Evolutionary conservation across 2,888 invertebrate species (phyloP).

Genomic region (Brachyptera putata): DNA sequence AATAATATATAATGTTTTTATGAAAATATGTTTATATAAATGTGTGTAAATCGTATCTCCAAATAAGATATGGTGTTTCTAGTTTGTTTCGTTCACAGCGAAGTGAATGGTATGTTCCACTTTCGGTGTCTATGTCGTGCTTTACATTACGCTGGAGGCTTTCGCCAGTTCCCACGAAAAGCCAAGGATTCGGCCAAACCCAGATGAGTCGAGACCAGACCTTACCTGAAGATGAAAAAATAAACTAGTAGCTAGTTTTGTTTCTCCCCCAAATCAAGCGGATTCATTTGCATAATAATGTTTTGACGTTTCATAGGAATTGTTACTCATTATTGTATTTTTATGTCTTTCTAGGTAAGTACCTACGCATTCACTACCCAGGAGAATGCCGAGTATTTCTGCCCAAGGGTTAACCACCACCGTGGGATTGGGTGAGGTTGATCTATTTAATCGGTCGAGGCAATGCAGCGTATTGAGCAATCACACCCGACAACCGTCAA

Average conservation of each 20-base stretch:
- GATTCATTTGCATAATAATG: slow-evolving; percentile 14
- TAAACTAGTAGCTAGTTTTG: slow-evolving; percentile 3
- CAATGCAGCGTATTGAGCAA: no score
- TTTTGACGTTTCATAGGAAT: background rate
- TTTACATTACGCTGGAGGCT: background rate
- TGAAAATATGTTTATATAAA: no score
- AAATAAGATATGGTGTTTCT: no score
- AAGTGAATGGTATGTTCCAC: slow-evolving; percentile 12
- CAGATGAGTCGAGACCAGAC: background rate
- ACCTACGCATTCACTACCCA: background rate
- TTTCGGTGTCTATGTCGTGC: slow-evolving; percentile 11
- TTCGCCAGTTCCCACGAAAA: slow-evolving; percentile 15
- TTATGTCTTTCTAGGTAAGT: slow-evolving; percentile 18
- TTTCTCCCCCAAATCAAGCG: background rate
- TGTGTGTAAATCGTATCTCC: no score
- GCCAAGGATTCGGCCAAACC: background rate
- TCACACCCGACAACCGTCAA: no score
- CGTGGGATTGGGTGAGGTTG: background rate
- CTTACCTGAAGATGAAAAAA: background rate
- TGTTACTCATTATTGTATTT: slow-evolving; percentile 7
- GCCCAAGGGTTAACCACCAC: no score
- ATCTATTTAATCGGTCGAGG: background rate
- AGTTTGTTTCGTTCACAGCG: no score
- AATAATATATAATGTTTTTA: no score
- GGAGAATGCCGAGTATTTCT: no score